phyloP scores from a whole-genome alignment of 2,797 vertebrate species.

The Clarias pachynema region DNA sequence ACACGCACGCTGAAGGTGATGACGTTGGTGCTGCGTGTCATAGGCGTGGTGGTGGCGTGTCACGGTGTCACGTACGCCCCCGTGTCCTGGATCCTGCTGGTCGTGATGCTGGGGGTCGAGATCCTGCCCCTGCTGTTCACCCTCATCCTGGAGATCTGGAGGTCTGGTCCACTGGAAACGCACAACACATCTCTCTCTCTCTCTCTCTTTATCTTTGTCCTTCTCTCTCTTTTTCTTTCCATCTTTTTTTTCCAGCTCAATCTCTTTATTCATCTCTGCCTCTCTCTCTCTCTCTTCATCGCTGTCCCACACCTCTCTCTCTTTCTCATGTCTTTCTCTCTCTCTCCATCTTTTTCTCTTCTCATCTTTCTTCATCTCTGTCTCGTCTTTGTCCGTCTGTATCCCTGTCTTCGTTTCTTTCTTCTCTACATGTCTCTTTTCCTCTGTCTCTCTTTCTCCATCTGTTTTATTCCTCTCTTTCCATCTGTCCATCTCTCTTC shows the following conservation, averaged over 20 bases:
- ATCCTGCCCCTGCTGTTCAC: conserved; percentile 50
- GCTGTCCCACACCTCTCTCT: too few species aligned
- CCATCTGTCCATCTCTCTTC: neutral
- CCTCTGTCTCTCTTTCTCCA: neutral
- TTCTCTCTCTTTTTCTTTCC: neutral
- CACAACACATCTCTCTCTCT: neutral
- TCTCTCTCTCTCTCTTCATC: too few species aligned
- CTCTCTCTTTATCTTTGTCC: neutral
- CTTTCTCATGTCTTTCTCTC: neutral
- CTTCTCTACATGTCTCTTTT: too few species aligned
- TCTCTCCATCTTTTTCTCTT: too few species aligned
- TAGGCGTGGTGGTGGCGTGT: conserved; percentile 72
- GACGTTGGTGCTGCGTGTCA: conserved; percentile 66
- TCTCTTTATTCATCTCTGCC: too few species aligned
- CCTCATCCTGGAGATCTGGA: conserved; percentile 46
- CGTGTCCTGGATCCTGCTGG: conserved; percentile 64
- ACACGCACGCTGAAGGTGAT: conserved; percentile 66
- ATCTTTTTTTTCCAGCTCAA: too few species aligned
- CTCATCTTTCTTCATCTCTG: too few species aligned
- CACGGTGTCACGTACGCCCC: conserved; percentile 67
- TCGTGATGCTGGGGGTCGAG: conserved; percentile 63
- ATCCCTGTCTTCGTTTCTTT: neutral
- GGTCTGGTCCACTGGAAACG: conserved; percentile 57
- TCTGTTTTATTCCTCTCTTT: neutral
- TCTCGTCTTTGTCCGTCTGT: too few species aligned